Evolutionary conservation across 2,888 invertebrate genomes (phyloP), one percentile per base, ranked within the genome.

Genomic region (Sacculina carcini): DNA sequence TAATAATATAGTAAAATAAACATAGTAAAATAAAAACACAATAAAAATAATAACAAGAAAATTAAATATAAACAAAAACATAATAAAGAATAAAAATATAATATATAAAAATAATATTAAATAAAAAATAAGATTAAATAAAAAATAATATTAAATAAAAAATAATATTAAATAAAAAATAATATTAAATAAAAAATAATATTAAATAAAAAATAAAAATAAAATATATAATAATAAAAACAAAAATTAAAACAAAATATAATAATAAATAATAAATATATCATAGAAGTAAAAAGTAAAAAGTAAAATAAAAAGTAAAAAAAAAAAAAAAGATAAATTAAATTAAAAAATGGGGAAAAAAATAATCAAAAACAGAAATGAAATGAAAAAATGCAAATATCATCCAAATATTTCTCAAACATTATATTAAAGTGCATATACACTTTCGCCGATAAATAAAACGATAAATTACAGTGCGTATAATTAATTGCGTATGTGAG

Each of bases 71-170:
- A n/a, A 28, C n/a, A 50, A 49, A 9, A 51, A 50, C 16, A 32
- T 36, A 21, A 29, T 39, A 14, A 5, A 52, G 19, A 14, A 51
- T 14, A 51, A 31, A 47, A 50, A 54, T 31, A 48, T 23, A 21
- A 40, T 24, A 36, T 14, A 50, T n/a, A 51, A 48, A 16, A 24
- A 51, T 19, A 47, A 48, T 19, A 47, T 31, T n/a, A 19, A 48
- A 21, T 31, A 53, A 19, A 39, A 26, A 38, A 40, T 48, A 38
- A 29, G 52, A 16, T 21, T 39, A 38, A 51, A 38, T 23, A 31
- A 26, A 19, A 38, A 52, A 51, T 39, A 51, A 52, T n/a, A 36
- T 47, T 14, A 19, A 24, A 26, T 14, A 16, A 16, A 51, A 16
- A 9, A 7, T 23, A 6, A 42, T n/a, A 31, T 26, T n/a, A 26